Conservation (phyloP, 2,113 vertebrate species). For the Chaetodon auriga region DNA sequence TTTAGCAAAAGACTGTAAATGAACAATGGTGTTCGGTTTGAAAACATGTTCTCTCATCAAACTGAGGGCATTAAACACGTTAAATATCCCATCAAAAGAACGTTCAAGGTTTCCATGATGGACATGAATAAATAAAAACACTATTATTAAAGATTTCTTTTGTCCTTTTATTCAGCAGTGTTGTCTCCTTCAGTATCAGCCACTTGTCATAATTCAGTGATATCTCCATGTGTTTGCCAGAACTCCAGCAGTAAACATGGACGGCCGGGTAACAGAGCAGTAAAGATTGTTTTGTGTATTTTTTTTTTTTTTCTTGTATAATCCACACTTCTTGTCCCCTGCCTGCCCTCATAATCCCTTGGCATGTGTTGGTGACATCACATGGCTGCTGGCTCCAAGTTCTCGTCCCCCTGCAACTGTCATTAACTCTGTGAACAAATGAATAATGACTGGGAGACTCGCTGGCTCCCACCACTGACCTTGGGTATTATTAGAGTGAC, state of each 20-base stretch:
- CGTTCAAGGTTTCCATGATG: not conserved
- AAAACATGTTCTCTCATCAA: constrained; percentile 43
- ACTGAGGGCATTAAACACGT: constrained; percentile 2
- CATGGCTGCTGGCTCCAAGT: constrained; percentile 87
- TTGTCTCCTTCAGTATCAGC: not conserved
- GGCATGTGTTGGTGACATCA: constrained; percentile 90
- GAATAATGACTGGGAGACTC: constrained; percentile 92
- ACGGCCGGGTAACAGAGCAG: constrained; percentile 44
- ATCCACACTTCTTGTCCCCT: constrained; percentile 87
- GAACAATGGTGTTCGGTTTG: constrained; percentile 31
- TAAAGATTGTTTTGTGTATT: constrained; percentile 60
- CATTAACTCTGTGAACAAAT: constrained; percentile 90
- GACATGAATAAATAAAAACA: constrained; percentile 1
- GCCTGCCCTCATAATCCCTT: constrained; percentile 89
- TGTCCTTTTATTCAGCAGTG: constrained; percentile 1
- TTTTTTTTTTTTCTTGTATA: constrained; percentile 68
- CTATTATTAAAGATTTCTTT: not conserved
- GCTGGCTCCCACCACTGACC: constrained; percentile 88
- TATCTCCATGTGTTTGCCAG: constrained; percentile 30
- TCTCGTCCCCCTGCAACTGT: constrained; percentile 88
- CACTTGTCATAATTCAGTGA: constrained; percentile 16
- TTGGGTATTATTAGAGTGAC: constrained; percentile 91
- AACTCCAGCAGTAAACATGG: constrained; percentile 51
- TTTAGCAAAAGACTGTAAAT: constrained; percentile 36
- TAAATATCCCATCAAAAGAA: constrained; percentile 1